Percentiles rank a stretch among this genome's conserved stretches.
Evolutionary conservation across 2,113 vertebrate species (phyloP).

Genomic region (Takifugu flavidus): DNA sequence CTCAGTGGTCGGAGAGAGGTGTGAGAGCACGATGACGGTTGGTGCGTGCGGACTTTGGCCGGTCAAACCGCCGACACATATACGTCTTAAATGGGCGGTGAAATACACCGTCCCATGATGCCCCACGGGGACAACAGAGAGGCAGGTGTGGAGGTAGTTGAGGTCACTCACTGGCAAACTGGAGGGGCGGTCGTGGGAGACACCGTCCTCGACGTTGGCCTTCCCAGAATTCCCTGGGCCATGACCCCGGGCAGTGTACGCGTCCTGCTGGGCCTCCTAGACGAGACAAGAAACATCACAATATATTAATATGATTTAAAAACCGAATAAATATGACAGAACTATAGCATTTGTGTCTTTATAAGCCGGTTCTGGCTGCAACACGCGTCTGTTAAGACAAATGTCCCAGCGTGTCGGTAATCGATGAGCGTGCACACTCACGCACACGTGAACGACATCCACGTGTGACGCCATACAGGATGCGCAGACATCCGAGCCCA

Average conservation of each 20-base stretch:
- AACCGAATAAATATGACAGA: not conserved
- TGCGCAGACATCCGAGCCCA: conserved; percentile 31
- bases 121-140: not conserved
- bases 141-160: not conserved
- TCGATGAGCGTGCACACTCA: not conserved
- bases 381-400: not conserved
- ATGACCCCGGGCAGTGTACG: conserved; percentile 83
- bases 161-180: conserved; percentile 90
- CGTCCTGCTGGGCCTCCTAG: conserved; percentile 89
- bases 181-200: conserved; percentile 90
- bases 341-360: no score
- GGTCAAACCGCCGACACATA: no score
- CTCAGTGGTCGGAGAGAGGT: conserved; percentile 22
- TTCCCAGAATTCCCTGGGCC: conserved; percentile 85
- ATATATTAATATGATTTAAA: not conserved
- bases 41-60: no score
- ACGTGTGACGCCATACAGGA: conserved; percentile 15
- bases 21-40: no score
- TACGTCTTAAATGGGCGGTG: not conserved
- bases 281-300: not conserved
- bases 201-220: conserved; percentile 87
- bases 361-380: not conserved
- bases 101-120: no score
- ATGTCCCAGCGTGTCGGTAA: not conserved
- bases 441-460: not conserved